Percentiles rank a stretch among this genome's conserved stretches.
These are phyloP conservation scores for Lytechinus variegatus DNA, from an alignment of 35 echinoderm and acorn worm species.

Conservation along the genomic window DNA sequence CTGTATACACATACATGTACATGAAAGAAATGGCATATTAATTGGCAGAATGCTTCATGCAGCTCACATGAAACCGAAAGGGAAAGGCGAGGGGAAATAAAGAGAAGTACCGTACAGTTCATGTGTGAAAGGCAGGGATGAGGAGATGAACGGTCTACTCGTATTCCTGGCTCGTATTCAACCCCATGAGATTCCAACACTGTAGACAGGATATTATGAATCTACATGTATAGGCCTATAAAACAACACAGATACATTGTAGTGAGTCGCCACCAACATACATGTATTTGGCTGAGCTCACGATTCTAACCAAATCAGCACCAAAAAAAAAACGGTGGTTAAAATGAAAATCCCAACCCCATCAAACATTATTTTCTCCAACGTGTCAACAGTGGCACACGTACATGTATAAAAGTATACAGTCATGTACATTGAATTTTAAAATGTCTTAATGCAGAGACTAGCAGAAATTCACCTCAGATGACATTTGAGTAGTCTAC, in stretches of 20 bases:
- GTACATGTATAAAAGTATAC: too few relatives aligned
- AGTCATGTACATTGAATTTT: neutral
- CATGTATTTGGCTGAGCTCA: too few relatives aligned
- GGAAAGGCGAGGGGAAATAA: too few relatives aligned
- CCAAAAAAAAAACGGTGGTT: too few relatives aligned
- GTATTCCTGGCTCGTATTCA: too few relatives aligned
- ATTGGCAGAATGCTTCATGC: neutral
- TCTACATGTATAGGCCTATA: neutral
- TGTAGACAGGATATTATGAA: neutral
- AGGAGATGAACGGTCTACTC: neutral
- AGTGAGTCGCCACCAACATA: too few relatives aligned
- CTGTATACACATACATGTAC: too few relatives aligned
- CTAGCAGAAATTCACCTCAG: neutral
- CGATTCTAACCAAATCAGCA: too few relatives aligned
- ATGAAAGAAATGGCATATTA: neutral
- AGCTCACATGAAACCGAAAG: neutral
- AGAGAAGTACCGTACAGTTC: neutral
- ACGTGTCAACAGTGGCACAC: too few relatives aligned
- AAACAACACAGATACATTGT: too few relatives aligned
- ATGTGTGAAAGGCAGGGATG: neutral
- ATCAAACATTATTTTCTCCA: too few relatives aligned
- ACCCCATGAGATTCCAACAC: neutral
- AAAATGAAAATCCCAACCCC: too few relatives aligned
- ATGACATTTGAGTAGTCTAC: slow-evolving; percentile 2
- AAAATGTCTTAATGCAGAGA: neutral